Evolutionary conservation across 2,888 invertebrate species (phyloP).

Genomic region (Cremastinae sp.): DNA sequence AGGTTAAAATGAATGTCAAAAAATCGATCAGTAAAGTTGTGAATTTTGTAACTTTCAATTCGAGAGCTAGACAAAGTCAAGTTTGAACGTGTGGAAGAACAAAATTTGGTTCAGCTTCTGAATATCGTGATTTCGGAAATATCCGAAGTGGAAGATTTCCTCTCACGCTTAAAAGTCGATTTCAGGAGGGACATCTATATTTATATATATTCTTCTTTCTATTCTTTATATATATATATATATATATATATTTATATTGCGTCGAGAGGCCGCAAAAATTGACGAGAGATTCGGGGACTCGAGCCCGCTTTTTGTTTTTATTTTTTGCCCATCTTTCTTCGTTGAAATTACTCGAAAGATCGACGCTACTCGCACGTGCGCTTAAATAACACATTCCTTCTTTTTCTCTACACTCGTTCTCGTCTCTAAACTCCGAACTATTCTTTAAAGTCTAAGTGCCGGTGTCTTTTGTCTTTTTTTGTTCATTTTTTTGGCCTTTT

Average conservation of each 20-base stretch:
- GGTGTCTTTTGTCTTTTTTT: constrained; percentile 1
- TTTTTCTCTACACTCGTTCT: background rate
- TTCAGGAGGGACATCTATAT: too few species aligned
- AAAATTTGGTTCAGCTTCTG: constrained; percentile 52
- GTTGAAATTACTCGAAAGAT: constrained; percentile 27
- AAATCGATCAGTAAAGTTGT: too few species aligned
- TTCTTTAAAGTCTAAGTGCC: constrained; percentile 18
- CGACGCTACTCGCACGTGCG: constrained; percentile 45
- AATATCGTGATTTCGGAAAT: constrained; percentile 1
- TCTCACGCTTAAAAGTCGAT: too few species aligned
- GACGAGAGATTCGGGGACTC: constrained; percentile 19
- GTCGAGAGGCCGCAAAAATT: constrained; percentile 39
- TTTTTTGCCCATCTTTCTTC: background rate
- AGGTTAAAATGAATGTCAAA: too few species aligned
- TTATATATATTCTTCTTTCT: too few species aligned
- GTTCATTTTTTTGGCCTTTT: background rate
- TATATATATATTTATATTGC: constrained; percentile 33
- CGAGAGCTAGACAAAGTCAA: too few species aligned
- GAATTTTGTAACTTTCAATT: background rate
- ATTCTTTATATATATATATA: too few species aligned
- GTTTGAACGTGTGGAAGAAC: constrained; percentile 7
- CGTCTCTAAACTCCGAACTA: background rate
- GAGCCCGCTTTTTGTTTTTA: background rate
- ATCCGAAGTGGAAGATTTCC: too few species aligned
- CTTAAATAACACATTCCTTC: constrained; percentile 25